These are phyloP conservation scores for Apodemia mormo DNA, from an alignment of 2,888 invertebrate genomes.

Conservation along the genomic window DNA sequence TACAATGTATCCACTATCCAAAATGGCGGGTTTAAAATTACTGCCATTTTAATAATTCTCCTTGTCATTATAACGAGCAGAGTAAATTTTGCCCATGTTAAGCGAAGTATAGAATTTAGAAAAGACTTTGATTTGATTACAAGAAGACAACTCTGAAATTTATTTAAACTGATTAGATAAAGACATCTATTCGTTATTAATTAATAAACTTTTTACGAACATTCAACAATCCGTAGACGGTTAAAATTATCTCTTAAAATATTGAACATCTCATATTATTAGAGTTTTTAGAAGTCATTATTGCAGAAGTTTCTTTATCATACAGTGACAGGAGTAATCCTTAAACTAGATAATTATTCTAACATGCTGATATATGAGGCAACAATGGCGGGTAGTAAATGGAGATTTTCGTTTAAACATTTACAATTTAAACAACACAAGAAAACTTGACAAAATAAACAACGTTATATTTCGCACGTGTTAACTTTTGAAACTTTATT, in stretches of 20 bases:
- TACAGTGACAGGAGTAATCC: slow-evolving; percentile 14
- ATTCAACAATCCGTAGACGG: slow-evolving; percentile 56
- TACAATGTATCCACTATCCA: neutral
- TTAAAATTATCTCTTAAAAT: slow-evolving; percentile 57
- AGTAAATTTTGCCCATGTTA: neutral
- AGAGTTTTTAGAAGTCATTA: slow-evolving; percentile 22
- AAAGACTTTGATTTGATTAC: neutral
- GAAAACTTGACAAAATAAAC: too few species aligned
- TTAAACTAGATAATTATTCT: slow-evolving; percentile 7
- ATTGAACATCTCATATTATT: slow-evolving; percentile 49
- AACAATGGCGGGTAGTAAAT: slow-evolving; percentile 9
- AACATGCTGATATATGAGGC: slow-evolving; percentile 9
- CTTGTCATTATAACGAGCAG: neutral
- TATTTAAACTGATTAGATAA: slow-evolving; percentile 8
- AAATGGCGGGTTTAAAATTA: neutral
- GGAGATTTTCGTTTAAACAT: neutral
- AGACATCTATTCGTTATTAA: slow-evolving; percentile 24
- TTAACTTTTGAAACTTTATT: too few species aligned
- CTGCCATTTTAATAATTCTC: neutral
- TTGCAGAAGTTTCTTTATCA: slow-evolving; percentile 33
- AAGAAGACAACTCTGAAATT: neutral
- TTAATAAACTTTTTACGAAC: slow-evolving; percentile 55
- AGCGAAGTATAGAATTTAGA: neutral
- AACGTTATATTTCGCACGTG: too few species aligned
- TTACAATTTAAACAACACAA: too few species aligned